phyloP scores from a whole-genome alignment of 2,888 invertebrate genomes.

The Acanthosepion pharaonis region DNA sequence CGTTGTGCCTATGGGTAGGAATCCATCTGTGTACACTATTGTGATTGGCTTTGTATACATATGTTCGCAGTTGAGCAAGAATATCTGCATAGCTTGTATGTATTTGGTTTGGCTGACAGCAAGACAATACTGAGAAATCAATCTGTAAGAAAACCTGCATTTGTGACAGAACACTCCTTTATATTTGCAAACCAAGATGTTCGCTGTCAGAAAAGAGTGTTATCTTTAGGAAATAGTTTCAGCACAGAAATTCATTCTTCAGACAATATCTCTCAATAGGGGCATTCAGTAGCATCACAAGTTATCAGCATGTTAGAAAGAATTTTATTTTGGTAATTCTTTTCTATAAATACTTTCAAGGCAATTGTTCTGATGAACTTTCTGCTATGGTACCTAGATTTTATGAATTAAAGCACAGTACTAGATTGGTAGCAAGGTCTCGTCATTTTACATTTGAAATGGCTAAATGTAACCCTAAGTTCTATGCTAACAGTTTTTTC shows the following conservation, averaged over 20 bases:
- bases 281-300: background rate
- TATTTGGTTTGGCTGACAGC: background rate
- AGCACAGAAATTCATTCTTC: background rate
- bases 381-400: too few relatives aligned
- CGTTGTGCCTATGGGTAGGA: background rate
- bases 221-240: background rate
- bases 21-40: background rate
- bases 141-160: background rate
- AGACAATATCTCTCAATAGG: background rate
- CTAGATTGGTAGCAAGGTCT: too few relatives aligned
- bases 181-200: background rate
- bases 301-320: too few relatives aligned
- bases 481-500: too few relatives aligned
- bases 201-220: background rate
- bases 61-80: background rate
- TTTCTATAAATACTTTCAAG: too few relatives aligned
- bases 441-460: too few relatives aligned
- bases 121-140: background rate
- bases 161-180: background rate
- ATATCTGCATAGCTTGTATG: background rate
- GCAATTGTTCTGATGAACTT: too few relatives aligned
- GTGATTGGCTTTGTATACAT: background rate
- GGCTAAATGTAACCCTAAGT: too few relatives aligned
- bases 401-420: too few relatives aligned
- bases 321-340: too few relatives aligned